Evolutionary conservation across 2,113 vertebrate genomes (phyloP).

Genomic region (Protomyctophum bolini): DNA sequence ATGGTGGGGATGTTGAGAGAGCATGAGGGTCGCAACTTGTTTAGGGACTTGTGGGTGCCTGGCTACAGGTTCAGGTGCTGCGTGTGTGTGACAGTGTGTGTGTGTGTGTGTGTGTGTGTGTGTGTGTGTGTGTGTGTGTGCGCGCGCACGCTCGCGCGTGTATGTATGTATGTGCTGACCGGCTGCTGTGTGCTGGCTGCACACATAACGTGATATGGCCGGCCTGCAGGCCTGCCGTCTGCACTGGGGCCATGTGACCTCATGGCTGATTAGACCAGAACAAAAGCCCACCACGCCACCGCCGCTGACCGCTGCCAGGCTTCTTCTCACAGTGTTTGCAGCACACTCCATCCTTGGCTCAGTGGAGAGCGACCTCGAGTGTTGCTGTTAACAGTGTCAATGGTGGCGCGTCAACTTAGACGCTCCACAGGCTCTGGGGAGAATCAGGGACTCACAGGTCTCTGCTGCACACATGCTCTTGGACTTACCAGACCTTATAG

Average conservation of each 20-base stretch:
- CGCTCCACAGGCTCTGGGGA: background rate
- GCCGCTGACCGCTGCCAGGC: conserved; percentile 35
- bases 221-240: conserved; percentile 33
- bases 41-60: conserved; percentile 24
- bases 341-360: conserved; percentile 12
- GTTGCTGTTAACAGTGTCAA: conserved; percentile 17
- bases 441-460: background rate
- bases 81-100: background rate
- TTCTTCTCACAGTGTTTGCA: conserved; percentile 33
- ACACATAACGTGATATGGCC: conserved; percentile 41
- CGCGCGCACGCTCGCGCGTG: no score
- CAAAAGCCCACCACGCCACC: conserved; percentile 43
- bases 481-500: conserved; percentile 16
- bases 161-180: conserved; percentile 24
- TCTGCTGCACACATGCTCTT: conserved; percentile 18
- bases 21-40: conserved; percentile 39
- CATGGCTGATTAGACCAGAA: conserved; percentile 65
- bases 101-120: background rate
- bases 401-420: conserved; percentile 9
- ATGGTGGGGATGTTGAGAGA: conserved; percentile 46
- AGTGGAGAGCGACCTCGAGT: conserved; percentile 6
- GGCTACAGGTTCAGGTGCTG: conserved; percentile 25
- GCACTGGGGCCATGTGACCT: conserved; percentile 39
- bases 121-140: background rate
- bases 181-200: conserved; percentile 14